These are phyloP conservation scores for Acrocera orbiculus DNA, from an alignment of 2,888 invertebrate species.

Conservation along the genomic window DNA sequence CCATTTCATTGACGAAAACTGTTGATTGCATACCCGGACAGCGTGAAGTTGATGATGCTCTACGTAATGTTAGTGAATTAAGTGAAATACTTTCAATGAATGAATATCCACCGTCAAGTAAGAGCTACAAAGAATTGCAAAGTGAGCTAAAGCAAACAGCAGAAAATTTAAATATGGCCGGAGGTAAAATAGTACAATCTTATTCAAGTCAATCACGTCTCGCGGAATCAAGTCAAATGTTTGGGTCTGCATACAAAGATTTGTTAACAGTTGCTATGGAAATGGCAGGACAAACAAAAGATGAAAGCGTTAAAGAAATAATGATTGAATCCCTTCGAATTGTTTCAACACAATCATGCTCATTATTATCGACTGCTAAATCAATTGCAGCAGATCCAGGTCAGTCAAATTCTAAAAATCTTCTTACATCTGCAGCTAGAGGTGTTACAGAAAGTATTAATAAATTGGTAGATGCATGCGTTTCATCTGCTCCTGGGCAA, in stretches of 20 bases:
- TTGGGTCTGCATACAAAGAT: constrained; percentile 60
- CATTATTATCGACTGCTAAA: constrained; percentile 72
- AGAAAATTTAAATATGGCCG: constrained; percentile 63
- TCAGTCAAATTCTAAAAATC: constrained; percentile 80
- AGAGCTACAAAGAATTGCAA: constrained; percentile 65
- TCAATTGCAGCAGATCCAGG: constrained; percentile 76
- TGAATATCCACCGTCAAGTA: constrained; percentile 57
- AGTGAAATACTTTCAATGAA: constrained; percentile 53
- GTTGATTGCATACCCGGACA: constrained; percentile 84
- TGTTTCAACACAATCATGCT: constrained; percentile 73
- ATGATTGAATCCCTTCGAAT: constrained; percentile 77
- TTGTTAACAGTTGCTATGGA: constrained; percentile 65
- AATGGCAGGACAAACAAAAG: constrained; percentile 68
- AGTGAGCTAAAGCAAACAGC: constrained; percentile 72
- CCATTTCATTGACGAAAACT: constrained; percentile 40
- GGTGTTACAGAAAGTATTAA: constrained; percentile 88
- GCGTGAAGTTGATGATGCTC: constrained; percentile 79
- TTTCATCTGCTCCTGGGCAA: constrained; percentile 84
- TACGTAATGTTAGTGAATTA: constrained; percentile 62
- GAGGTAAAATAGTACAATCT: constrained; percentile 63
- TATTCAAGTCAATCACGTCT: constrained; percentile 53
- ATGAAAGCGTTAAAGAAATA: constrained; percentile 53
- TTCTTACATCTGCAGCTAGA: constrained; percentile 70
- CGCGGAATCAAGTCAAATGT: constrained; percentile 57
- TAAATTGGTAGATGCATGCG: constrained; percentile 50